phyloP scores from a whole-genome alignment of 2,797 vertebrate species.

The Limnodromus scolopaceus region DNA sequence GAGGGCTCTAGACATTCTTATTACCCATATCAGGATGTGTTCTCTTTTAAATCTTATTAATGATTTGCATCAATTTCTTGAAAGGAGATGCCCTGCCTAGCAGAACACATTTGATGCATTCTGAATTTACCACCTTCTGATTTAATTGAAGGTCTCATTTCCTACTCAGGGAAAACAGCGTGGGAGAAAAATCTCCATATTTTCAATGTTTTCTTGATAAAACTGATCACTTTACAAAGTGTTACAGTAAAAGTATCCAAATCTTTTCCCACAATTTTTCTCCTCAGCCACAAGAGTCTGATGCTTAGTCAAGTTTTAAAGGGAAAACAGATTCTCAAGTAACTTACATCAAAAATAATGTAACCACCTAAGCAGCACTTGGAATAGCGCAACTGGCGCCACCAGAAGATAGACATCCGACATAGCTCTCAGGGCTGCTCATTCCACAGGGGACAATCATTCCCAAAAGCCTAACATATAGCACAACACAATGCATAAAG shows the following conservation, averaged over 20 bases:
- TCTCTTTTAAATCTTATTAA: not conserved
- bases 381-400: not conserved
- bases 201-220: not conserved
- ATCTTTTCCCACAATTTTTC: not conserved
- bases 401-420: not conserved
- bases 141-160: not conserved
- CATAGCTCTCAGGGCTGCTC: not conserved
- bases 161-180: not conserved
- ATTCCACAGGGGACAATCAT: not conserved
- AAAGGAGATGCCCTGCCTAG: not conserved
- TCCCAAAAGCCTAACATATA: not conserved
- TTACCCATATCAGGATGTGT: not conserved
- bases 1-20: not conserved
- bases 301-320: not conserved
- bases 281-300: not conserved
- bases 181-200: not conserved
- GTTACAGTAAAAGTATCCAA: not conserved
- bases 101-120: not conserved
- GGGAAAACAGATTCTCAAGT: not conserved
- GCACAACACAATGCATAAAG: not conserved
- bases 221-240: not conserved
- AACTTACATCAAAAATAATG: not conserved
- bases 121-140: not conserved
- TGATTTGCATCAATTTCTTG: not conserved
- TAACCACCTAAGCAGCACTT: not conserved